Base-by-base conservation (phyloP, 2,888 invertebrate species). In the Hipparchia semele region DNA sequence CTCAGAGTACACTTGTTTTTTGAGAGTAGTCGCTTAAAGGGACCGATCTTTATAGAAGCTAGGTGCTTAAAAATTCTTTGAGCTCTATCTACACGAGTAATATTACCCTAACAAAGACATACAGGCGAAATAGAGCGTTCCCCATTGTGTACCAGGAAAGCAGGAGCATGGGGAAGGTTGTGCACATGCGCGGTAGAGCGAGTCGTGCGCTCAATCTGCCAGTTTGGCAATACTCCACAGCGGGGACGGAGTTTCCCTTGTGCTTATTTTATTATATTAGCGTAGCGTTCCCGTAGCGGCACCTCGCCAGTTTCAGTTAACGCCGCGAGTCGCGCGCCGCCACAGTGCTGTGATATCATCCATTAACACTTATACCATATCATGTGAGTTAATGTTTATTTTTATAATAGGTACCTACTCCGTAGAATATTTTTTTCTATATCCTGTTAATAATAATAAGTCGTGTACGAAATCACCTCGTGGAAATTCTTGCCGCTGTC, bases 311-410 rank as follows among this genome's bases (percentile, higher is more conserved):
- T 89, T 84, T 82, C 83, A 84, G 82, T 86, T 54, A 83, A 8
- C 81, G 79, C 84, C 84, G 86, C 84, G 87, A 81, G 73, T 82
- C 81, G 84, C 83, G 83, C 80, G 82, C 80, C 83, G 85, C 80
- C 78, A 77, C 75, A 79, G 80, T 83, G 77, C 81, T 85, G 87
- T 90, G 89, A 88, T 87, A 85, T 87, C 87, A 87, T 85, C 81
- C 79, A 83, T 80, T 81, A 82, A 80, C 82, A 81, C 51, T 51
- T 82, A 82, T 81, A 81, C 80, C 62, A 66, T 70, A 71, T 71
- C 60, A 72, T 75, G 77, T 77, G 71, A 77, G 77, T 77, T 73
- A 72, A 71, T 73, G 61, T 71, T 69, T 75, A 68, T 75, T 75
- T 73, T 45, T 53, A 33, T 62, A 46, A 46, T 46, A 58, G 2